Conservation (phyloP, 1,140 invertebrate species). For the Araneus ventricosus region DNA sequence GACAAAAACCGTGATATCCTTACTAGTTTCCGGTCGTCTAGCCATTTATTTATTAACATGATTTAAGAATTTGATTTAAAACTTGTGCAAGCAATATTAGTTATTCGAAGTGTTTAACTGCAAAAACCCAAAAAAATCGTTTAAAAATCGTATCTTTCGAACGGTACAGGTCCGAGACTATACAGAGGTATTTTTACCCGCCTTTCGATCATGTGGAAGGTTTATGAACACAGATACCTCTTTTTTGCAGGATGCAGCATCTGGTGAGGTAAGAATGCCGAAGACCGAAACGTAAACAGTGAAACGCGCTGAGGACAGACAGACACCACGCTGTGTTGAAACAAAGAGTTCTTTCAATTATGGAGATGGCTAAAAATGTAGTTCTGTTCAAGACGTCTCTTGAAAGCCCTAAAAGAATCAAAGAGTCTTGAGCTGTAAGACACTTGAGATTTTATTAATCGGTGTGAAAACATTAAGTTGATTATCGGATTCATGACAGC, state of each 20-base stretch:
- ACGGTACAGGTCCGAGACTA: not conserved
- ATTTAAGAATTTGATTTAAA: too few relatives aligned
- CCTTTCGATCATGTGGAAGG: not conserved
- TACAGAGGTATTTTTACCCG: not conserved
- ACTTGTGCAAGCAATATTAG: not conserved
- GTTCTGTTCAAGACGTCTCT: not conserved
- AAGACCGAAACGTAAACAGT: slow-evolving; percentile 54
- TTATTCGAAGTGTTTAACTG: not conserved
- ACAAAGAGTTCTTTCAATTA: slow-evolving; percentile 28
- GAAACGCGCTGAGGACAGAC: slow-evolving; percentile 51
- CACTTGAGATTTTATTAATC: too few relatives aligned
- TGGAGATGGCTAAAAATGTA: slow-evolving; percentile 7
- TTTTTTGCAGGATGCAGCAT: slow-evolving; percentile 39
- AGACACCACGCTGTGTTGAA: slow-evolving; percentile 55
- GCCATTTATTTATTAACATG: too few relatives aligned
- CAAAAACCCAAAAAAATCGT: not conserved
- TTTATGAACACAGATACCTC: too few relatives aligned
- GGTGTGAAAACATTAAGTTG: too few relatives aligned
- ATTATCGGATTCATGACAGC: too few relatives aligned
- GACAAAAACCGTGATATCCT: too few relatives aligned
- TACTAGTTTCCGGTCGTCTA: too few relatives aligned
- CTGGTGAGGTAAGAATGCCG: slow-evolving; percentile 45
- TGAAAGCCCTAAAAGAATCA: not conserved
- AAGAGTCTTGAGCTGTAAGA: not conserved
- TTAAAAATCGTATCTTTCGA: not conserved